Conservation (phyloP, 92 coral and sea anemone genomes). For the Umimayanthus kanabou region DNA sequence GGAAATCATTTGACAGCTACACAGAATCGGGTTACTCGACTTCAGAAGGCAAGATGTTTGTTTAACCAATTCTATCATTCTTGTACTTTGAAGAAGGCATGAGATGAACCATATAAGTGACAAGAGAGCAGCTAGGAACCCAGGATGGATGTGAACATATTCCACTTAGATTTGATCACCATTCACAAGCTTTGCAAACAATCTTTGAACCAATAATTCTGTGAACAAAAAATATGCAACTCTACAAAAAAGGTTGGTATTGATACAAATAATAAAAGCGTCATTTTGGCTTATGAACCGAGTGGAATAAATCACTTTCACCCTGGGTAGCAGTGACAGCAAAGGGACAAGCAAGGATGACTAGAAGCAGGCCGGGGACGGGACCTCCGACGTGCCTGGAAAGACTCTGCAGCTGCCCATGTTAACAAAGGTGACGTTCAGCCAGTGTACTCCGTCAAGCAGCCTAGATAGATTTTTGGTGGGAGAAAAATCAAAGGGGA, state of each 20-base stretch:
- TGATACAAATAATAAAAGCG: not conserved
- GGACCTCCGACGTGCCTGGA: constrained; percentile 79
- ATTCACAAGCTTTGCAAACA: not conserved
- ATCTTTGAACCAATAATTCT: not conserved
- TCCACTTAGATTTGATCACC: not conserved
- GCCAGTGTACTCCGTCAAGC: constrained; percentile 93
- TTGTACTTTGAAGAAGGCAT: constrained; percentile 63
- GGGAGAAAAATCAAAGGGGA: constrained; percentile 92
- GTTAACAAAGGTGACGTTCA: constrained; percentile 81
- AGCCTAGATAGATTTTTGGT: constrained; percentile 88
- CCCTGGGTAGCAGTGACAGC: constrained; percentile 62
- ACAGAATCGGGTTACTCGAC: constrained; percentile 4
- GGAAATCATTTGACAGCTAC: not conserved
- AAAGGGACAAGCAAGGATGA: constrained; percentile 45
- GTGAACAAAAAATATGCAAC: not conserved
- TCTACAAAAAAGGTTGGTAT: not conserved
- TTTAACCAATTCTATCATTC: constrained; percentile 50
- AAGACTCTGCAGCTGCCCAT: constrained; percentile 74
- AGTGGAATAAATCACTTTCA: constrained; percentile 40
- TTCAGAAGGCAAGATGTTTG: constrained; percentile 59
- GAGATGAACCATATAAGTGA: constrained; percentile 74
- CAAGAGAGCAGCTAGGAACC: constrained; percentile 56
- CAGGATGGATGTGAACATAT: constrained; percentile 2
- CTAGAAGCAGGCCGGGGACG: constrained; percentile 68
- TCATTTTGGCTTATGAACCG: not conserved